Evolutionary conservation across 2,888 invertebrate genomes (phyloP), one percentile per base, ranked within the genome.

Genomic region (Latrodectus elegans): DNA sequence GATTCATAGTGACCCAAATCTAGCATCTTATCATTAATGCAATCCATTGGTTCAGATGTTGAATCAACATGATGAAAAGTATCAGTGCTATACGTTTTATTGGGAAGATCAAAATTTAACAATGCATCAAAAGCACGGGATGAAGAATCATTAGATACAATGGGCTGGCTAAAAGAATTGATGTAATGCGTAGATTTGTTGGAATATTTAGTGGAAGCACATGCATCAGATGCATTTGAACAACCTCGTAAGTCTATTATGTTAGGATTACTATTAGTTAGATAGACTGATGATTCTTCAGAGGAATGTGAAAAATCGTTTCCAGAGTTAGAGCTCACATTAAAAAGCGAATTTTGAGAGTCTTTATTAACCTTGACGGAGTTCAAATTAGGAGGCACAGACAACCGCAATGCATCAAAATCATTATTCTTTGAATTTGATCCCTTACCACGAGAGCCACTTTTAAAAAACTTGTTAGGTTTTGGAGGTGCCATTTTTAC

Each of bases 401-500:
- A 83, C 51, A 84, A 55, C 14, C 80, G 74, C 65, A 88, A 17
- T 49, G 88, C 88, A 72, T 88, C 88, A 79, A 88, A 88, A 55
- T 88, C 85, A 68, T 53, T 77, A 51, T 88, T 88, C 51, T 84
- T 88, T 15, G 88, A 51, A 53, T 55, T 71, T 53, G 84, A 51
- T 17, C 55, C 71, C n/a, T 76, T 74, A 17, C 52, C 10, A 0
- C 82, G 81, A 4, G 81, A 72, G 38, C 79, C 88, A 86, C 90
- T 90, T 76, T 90, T 90, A 73, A 90, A 90, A 77, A 90, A 90
- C 72, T 90, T 90, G 71, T 90, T 90, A 26, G 90, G 89, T 77
- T 83, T 89, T 14, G 89, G 60, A 38, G 75, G 70, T 22, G 79
- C 60, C 15, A 85, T 76, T 71, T 84, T 84, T 11, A 11, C 67